These are phyloP conservation scores for Drosophila pseudotalamancana DNA, from an alignment of 2,888 invertebrate genomes.

Conservation along the genomic window DNA sequence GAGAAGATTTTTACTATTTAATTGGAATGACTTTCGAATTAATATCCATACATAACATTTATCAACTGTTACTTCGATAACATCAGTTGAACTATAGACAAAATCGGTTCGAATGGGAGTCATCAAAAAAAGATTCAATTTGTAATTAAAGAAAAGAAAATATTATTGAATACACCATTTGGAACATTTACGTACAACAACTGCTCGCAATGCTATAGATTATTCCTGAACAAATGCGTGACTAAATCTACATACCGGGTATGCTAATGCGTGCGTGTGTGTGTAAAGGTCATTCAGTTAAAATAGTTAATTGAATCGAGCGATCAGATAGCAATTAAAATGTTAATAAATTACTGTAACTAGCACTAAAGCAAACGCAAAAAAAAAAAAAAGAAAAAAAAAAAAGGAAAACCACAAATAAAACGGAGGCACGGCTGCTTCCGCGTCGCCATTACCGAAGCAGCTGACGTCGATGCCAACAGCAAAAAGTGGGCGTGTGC, in stretches of 20 bases:
- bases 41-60: too few relatives aligned
- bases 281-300: neutral
- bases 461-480: constrained; percentile 33
- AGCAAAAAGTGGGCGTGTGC: constrained; percentile 66
- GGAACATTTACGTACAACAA: too few relatives aligned
- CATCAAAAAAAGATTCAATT: too few relatives aligned
- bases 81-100: too few relatives aligned
- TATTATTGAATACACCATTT: too few relatives aligned
- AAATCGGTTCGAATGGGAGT: too few relatives aligned
- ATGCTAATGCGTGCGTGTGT: neutral
- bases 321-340: constrained; percentile 6
- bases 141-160: too few relatives aligned
- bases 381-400: neutral
- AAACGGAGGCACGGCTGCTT: constrained; percentile 54
- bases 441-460: constrained; percentile 49
- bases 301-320: constrained; percentile 1
- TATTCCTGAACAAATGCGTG: neutral
- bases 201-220: too few relatives aligned
- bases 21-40: too few relatives aligned
- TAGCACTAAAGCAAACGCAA: neutral
- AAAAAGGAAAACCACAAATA: neutral
- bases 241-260: neutral
- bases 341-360: constrained; percentile 21
- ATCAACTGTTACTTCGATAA: too few relatives aligned
- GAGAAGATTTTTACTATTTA: too few relatives aligned